Evolutionary conservation across 1,140 invertebrate species (phyloP).

Genomic region (Cyphomyrmex costatus): DNA sequence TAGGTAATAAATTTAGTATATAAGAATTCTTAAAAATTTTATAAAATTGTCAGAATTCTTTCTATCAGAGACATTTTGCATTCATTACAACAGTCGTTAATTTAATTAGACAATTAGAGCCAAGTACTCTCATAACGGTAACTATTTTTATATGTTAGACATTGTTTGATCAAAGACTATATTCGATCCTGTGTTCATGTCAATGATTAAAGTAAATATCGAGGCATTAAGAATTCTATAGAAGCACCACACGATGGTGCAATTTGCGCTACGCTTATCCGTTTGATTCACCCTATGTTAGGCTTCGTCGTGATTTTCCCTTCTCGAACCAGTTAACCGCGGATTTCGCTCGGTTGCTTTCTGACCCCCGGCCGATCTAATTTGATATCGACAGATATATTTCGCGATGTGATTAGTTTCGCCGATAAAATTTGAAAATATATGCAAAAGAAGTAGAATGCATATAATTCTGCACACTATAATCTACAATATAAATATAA

Average conservation of each 20-base stretch:
- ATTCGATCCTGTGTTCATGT: not conserved
- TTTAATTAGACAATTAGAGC: not conserved
- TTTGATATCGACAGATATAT: conserved; percentile 39
- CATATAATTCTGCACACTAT: conserved; percentile 12
- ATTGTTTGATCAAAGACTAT: conserved; percentile 13
- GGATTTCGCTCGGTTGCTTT: conserved; percentile 46
- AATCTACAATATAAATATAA: not conserved
- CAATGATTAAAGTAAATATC: conserved; percentile 50
- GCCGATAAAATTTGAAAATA: not conserved
- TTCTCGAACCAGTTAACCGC: conserved; percentile 64
- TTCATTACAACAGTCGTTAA: not conserved
- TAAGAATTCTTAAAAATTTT: no score
- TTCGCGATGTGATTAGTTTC: conserved; percentile 17
- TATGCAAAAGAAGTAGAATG: not conserved
- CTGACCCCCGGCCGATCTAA: conserved; percentile 43
- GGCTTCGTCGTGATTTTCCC: conserved; percentile 67
- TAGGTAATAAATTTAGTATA: no score
- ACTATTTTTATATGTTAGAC: not conserved
- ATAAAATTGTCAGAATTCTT: no score
- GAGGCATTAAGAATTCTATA: conserved; percentile 67
- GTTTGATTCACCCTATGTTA: conserved; percentile 67
- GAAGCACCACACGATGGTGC: conserved; percentile 57
- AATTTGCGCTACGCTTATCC: conserved; percentile 63
- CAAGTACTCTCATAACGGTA: not conserved
- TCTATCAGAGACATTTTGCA: not conserved